These are phyloP conservation scores for Ophioninae sp. DNA, from an alignment of 2,888 invertebrate species.

Conservation along the genomic window DNA sequence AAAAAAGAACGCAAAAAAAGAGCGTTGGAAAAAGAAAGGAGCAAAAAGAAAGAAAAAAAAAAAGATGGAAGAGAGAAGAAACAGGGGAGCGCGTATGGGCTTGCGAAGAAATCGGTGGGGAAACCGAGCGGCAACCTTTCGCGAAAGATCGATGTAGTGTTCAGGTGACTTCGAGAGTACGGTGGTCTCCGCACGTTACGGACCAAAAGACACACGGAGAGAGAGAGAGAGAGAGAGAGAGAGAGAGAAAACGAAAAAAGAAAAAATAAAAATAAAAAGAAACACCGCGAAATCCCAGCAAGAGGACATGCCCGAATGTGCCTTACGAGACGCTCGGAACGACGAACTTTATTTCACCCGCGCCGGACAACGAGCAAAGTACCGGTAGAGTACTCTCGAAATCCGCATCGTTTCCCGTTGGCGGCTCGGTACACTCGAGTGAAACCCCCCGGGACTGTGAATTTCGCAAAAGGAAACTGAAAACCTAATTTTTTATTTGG, in stretches of 20 bases:
- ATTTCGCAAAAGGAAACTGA: neutral
- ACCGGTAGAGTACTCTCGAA: constrained; percentile 28
- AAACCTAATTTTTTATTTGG: neutral
- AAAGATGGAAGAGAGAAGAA: constrained; percentile 30
- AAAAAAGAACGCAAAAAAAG: neutral
- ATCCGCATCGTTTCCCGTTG: constrained; percentile 9
- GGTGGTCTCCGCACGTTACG: constrained; percentile 54
- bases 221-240: constrained; percentile 50
- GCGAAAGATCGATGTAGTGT: constrained; percentile 69
- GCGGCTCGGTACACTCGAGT: constrained; percentile 15
- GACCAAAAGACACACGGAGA: constrained; percentile 39
- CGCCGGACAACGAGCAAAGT: constrained; percentile 13
- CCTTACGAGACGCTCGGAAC: constrained; percentile 65
- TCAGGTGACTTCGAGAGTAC: constrained; percentile 55
- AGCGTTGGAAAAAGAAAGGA: neutral
- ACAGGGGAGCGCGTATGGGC: constrained; percentile 51
- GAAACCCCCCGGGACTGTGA: neutral
- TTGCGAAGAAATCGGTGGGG: constrained; percentile 39
- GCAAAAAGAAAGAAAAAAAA: constrained; percentile 37
- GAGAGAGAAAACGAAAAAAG: constrained; percentile 63
- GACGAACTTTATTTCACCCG: constrained; percentile 59
- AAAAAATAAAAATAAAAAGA: constrained; percentile 70
- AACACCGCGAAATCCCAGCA: constrained; percentile 59
- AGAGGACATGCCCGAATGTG: constrained; percentile 62
- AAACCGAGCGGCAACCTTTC: constrained; percentile 58